Base-by-base conservation (phyloP, 2,888 invertebrate species). In the Caenorhabditis sp. region DNA sequence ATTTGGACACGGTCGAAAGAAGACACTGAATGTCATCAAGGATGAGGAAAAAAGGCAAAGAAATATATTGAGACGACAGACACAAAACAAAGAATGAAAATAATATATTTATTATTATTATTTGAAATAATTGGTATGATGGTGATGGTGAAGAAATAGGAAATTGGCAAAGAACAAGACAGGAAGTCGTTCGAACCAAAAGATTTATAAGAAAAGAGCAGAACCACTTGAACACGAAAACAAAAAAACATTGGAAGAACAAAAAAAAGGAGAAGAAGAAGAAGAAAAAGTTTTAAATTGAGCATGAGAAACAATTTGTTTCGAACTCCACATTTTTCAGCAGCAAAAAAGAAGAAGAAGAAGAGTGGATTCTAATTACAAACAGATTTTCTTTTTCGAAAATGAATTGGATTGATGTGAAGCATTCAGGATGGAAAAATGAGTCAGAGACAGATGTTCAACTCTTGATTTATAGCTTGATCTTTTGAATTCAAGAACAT, bases 171-270 rank as follows among this genome's bases (percentile, higher is more conserved):
- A 31, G 31, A 31, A 43, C 43, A 43, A 43, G 43, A 43, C 43
- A 43, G 43, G 43, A 43, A 43, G 31, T 31, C 31, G 10, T 31
- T 31, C 31, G 4, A 21, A 37, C 50, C 17, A n/a, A 53, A 21
- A 17, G 36, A 58, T 24, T 50, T 19, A 8, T 50, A 14, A 50
- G 50, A 43, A 43, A 10, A 43, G 43, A 43, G 43, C 55, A 67
- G 51, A 62, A 59, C 36, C 59, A 61, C 65, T 62, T 58, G 57
- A 59, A 49, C 51, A 57, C 12, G 50, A 64, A 60, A 51, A 61
- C 50, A 37, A 57, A 31, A 4, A 31, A 31, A 31, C 31, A 10
- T n/a, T n/a, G 31, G 31, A 10, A 24, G 51, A 57, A 37, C 23
- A 55, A 19, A 62, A 67, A n/a, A 57, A 50, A 37, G 60, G n/a